Conservation (phyloP, 2,113 vertebrate genomes). For the Phycodurus eques region DNA sequence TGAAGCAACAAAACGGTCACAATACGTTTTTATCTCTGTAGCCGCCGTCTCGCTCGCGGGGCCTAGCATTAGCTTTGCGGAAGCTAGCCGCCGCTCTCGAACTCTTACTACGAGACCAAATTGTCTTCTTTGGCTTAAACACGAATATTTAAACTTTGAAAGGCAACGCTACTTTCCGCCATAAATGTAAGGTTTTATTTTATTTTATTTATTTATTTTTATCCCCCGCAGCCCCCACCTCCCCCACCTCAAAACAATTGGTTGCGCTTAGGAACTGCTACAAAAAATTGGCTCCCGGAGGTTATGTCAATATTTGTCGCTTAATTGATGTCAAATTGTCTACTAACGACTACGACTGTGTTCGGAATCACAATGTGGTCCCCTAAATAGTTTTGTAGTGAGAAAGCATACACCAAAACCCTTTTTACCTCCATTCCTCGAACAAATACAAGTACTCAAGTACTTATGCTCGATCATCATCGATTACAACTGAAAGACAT, state of each 20-base stretch:
- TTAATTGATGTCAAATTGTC: not conserved
- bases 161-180: not conserved
- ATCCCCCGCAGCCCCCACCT: too few relatives aligned
- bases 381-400: too few relatives aligned
- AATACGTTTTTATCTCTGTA: constrained; percentile 20
- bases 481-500: too few relatives aligned
- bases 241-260: not conserved
- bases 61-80: constrained; percentile 45
- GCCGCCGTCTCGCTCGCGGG: constrained; percentile 35
- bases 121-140: not conserved
- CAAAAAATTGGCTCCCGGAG: not conserved
- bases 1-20: not conserved
- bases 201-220: too few relatives aligned
- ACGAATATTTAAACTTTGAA: not conserved
- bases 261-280: not conserved
- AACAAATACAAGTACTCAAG: too few relatives aligned
- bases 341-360: not conserved
- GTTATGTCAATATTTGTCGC: not conserved
- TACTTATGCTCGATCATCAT: too few relatives aligned
- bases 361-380: not conserved
- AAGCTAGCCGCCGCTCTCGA: constrained; percentile 4
- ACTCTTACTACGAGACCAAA: not conserved
- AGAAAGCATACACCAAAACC: too few relatives aligned
- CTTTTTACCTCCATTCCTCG: too few relatives aligned
- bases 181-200: not conserved